A percentile compares a stretch with the other conserved stretches of the same genome.
Conservation (phyloP, 2,113 vertebrate genomes). For the Hassar affinis region DNA sequence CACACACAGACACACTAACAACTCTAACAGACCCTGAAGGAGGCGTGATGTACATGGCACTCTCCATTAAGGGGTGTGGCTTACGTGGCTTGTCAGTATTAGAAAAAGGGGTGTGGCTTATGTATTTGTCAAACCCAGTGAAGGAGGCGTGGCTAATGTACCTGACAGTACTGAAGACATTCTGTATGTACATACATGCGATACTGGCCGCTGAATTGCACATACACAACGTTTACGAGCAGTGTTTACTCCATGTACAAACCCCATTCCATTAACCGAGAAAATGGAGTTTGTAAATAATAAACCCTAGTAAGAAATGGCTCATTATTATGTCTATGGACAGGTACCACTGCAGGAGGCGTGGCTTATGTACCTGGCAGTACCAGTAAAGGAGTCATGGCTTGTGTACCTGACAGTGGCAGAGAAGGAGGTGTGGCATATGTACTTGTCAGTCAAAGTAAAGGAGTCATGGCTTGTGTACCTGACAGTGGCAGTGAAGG, state of each 20-base stretch:
- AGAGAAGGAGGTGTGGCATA: not conserved
- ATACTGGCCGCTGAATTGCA: no score
- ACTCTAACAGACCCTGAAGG: not conserved
- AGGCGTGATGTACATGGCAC: not conserved
- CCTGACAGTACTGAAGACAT: no score
- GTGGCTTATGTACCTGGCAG: not conserved
- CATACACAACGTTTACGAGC: no score
- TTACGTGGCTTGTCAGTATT: not conserved
- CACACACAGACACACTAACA: not conserved
- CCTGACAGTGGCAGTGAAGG: not conserved
- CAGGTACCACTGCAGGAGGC: not conserved
- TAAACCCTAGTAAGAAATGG: no score
- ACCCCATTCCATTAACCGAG: no score
- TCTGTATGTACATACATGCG: no score
- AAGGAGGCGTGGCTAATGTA: not conserved
- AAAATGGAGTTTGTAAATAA: no score
- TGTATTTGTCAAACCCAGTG: not conserved
- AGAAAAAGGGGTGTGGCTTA: no score
- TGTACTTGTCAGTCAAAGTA: not conserved
- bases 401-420: no score
- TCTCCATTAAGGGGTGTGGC: not conserved
- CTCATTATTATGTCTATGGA: no score
- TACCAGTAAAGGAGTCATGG: not conserved
- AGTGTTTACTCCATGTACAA: no score
- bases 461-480: not conserved